Percentiles rank a stretch among this genome's conserved stretches.
These are phyloP conservation scores for Pristionchus fissidentatus DNA, from an alignment of 2,888 invertebrate genomes.

Conservation along the genomic window DNA sequence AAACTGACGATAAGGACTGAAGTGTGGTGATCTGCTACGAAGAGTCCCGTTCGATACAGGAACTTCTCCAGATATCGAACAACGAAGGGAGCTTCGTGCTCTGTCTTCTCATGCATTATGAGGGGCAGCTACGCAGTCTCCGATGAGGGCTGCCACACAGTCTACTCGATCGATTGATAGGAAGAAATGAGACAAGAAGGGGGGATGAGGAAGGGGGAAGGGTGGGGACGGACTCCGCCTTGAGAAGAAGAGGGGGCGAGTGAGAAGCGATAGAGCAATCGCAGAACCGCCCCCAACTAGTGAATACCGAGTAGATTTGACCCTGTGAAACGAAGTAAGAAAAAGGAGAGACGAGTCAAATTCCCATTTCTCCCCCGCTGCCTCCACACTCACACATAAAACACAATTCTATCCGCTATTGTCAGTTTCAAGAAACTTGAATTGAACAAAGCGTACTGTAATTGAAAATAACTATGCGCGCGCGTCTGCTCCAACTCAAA, in stretches of 20 bases:
- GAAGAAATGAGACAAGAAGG: not conserved
- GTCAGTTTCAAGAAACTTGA: not conserved
- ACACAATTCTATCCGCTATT: slow-evolving; percentile 15
- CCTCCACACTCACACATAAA: slow-evolving; percentile 29
- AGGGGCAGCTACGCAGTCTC: slow-evolving; percentile 33
- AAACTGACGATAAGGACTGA: slow-evolving; percentile 64
- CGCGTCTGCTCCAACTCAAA: not conserved
- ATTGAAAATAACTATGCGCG: not conserved
- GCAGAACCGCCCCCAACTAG: slow-evolving; percentile 17
- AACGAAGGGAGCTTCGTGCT: slow-evolving; percentile 48
- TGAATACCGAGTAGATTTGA: slow-evolving; percentile 34
- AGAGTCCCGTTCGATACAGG: slow-evolving; percentile 59
- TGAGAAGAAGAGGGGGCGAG: slow-evolving; percentile 29
- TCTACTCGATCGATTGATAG: slow-evolving; percentile 10
- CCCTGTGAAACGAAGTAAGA: slow-evolving; percentile 19
- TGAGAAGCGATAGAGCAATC: slow-evolving; percentile 34
- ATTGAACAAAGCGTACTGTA: slow-evolving; percentile 6
- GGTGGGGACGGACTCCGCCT: slow-evolving; percentile 6
- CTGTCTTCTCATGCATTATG: slow-evolving; percentile 38
- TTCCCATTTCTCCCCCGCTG: slow-evolving; percentile 13
- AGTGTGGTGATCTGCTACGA: slow-evolving; percentile 65
- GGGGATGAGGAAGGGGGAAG: not conserved
- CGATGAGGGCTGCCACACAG: slow-evolving; percentile 35
- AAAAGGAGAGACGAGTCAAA: slow-evolving; percentile 32
- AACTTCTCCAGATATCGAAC: slow-evolving; percentile 60